These are phyloP conservation scores for Heliopora coerulea DNA, from an alignment of 92 coral and sea anemone genomes.

Conservation along the genomic window DNA sequence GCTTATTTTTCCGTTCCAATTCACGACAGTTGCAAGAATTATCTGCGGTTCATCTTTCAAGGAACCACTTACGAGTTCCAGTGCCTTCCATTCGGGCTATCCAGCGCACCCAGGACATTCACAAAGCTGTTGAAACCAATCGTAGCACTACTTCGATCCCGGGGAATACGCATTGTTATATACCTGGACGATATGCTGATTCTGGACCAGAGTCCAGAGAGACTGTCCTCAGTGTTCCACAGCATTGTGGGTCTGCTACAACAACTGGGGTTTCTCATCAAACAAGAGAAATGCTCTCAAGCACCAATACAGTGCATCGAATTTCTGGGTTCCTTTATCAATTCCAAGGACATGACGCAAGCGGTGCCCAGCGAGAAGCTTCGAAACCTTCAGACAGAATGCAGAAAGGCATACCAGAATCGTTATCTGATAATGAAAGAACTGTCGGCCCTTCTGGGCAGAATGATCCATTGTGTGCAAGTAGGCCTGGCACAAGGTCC, in stretches of 20 bases:
- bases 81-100: too few species aligned
- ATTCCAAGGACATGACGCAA: constrained; percentile 25
- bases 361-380: constrained; percentile 40
- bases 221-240: too few species aligned
- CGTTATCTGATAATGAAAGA: constrained; percentile 24
- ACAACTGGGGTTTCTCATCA: too few species aligned
- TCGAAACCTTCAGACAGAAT: constrained; percentile 19
- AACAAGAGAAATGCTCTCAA: constrained; percentile 41
- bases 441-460: constrained; percentile 9
- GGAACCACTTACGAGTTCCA: too few species aligned
- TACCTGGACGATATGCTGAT: too few species aligned
- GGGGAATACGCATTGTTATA: constrained; percentile 40
- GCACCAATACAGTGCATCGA: constrained; percentile 32
- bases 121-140: too few species aligned
- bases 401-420: constrained; percentile 23
- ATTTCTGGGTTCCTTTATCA: constrained; percentile 39
- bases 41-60: too few species aligned
- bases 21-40: too few species aligned
- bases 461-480: constrained; percentile 22
- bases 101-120: too few species aligned
- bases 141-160: constrained; percentile 31
- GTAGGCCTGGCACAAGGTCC: constrained; percentile 21
- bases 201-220: too few species aligned
- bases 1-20: too few species aligned
- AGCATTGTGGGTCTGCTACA: too few species aligned